Evolutionary conservation across 2,113 vertebrate species (phyloP).

Genomic region (Sardina pilchardus): DNA sequence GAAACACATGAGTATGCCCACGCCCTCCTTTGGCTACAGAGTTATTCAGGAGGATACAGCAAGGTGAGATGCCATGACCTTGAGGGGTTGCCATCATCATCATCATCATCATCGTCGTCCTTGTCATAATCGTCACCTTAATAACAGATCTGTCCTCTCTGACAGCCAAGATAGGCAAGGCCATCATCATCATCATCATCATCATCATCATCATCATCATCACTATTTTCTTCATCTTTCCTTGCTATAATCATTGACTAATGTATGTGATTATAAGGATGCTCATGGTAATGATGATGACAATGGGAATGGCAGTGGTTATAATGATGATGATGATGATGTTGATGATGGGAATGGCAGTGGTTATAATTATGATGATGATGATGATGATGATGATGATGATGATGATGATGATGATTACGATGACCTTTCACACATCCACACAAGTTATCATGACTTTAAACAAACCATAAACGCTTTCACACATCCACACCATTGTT

Average conservation of each 20-base stretch:
- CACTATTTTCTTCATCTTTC: background rate
- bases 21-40: constrained; percentile 67
- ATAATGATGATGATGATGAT: background rate
- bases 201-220: background rate
- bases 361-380: too few species aligned
- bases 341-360: background rate
- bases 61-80: constrained; percentile 33
- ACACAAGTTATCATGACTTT: too few species aligned
- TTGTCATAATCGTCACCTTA: background rate
- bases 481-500: too few species aligned
- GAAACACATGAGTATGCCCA: constrained; percentile 37
- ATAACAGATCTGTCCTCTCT: background rate
- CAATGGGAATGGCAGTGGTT: background rate
- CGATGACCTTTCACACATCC: too few species aligned
- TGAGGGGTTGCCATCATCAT: background rate
- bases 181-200: background rate
- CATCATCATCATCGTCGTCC: background rate
- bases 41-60: constrained; percentile 56
- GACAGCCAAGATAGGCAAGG: background rate
- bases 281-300: background rate
- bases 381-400: too few species aligned
- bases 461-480: too few species aligned
- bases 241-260: background rate
- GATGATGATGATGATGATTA: background rate
- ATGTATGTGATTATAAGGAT: background rate